Conservation (phyloP, 2,888 invertebrate genomes). For the Phalera bucephala region DNA sequence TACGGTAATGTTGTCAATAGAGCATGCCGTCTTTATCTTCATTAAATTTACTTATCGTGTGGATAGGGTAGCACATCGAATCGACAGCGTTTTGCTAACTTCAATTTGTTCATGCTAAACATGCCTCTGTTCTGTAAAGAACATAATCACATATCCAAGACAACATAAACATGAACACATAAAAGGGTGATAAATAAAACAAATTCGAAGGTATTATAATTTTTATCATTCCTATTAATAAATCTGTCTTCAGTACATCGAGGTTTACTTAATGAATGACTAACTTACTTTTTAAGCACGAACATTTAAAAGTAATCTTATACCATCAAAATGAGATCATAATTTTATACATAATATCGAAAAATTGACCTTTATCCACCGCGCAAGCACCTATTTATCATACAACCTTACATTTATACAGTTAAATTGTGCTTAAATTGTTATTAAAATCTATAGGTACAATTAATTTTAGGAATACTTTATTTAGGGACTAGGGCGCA, state of each 20-base stretch:
- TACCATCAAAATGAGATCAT: conserved; percentile 48
- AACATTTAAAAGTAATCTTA: conserved; percentile 55
- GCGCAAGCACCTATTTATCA: conserved; percentile 79
- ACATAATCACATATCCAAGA: too few relatives aligned
- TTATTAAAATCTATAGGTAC: conserved; percentile 26
- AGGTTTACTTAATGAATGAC: conserved; percentile 63
- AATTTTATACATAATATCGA: conserved; percentile 56
- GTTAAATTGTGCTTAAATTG: conserved; percentile 40
- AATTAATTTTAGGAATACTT: conserved; percentile 11
- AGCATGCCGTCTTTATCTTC: too few relatives aligned
- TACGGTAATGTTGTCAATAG: too few relatives aligned
- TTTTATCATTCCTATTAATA: conserved; percentile 64
- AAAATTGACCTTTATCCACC: conserved; percentile 75
- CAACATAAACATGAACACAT: too few relatives aligned
- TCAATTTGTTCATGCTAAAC: too few relatives aligned
- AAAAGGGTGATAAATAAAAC: conserved; percentile 3
- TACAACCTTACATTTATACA: conserved; percentile 72
- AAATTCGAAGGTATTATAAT: conserved; percentile 37
- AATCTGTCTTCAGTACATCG: conserved; percentile 76
- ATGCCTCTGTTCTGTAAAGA: too few relatives aligned
- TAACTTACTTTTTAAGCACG: conserved; percentile 71
- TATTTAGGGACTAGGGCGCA: neutral
- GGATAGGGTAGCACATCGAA: too few relatives aligned
- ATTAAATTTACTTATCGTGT: too few relatives aligned
- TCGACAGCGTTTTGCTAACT: too few relatives aligned